Evolutionary conservation across 2,797 vertebrate species (phyloP).

Genomic region (Anabacerthia variegaticeps): DNA sequence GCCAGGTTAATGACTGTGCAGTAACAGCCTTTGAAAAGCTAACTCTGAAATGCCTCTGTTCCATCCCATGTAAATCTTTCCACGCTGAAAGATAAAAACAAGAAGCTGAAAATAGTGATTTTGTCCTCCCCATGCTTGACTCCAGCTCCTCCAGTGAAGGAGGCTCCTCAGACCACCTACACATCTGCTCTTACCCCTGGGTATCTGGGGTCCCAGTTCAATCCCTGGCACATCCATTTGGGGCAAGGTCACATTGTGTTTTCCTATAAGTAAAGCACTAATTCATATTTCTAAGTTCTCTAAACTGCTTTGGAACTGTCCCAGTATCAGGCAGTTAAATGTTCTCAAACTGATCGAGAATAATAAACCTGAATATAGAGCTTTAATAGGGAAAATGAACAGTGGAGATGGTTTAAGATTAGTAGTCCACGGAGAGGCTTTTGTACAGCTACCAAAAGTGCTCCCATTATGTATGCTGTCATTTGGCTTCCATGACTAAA

Average conservation of each 20-base stretch:
- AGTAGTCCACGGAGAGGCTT: not conserved
- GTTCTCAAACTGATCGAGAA: not conserved
- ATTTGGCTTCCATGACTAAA: not conserved
- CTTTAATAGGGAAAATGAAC: not conserved
- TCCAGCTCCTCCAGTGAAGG: not conserved
- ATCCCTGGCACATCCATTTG: fast-evolving
- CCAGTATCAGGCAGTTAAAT: not conserved
- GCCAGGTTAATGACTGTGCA: conserved; percentile 45
- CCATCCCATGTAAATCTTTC: not conserved
- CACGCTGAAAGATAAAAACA: not conserved
- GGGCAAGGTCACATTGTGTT: not conserved
- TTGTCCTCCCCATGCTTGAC: not conserved
- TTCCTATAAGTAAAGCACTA: not conserved
- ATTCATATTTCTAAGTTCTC: not conserved
- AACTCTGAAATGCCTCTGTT: not conserved
- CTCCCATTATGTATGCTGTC: not conserved
- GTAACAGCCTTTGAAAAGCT: conserved; percentile 19
- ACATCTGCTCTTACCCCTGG: not conserved
- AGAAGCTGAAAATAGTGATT: conserved; percentile 2
- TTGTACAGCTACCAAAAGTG: not conserved
- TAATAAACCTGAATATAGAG: not conserved
- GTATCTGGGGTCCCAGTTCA: not conserved
- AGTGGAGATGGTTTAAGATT: conserved; percentile 3
- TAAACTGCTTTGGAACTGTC: not conserved
- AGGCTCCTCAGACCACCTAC: not conserved